phyloP scores from a whole-genome alignment of 2,113 vertebrate species.

The Urocitellus parryii region DNA sequence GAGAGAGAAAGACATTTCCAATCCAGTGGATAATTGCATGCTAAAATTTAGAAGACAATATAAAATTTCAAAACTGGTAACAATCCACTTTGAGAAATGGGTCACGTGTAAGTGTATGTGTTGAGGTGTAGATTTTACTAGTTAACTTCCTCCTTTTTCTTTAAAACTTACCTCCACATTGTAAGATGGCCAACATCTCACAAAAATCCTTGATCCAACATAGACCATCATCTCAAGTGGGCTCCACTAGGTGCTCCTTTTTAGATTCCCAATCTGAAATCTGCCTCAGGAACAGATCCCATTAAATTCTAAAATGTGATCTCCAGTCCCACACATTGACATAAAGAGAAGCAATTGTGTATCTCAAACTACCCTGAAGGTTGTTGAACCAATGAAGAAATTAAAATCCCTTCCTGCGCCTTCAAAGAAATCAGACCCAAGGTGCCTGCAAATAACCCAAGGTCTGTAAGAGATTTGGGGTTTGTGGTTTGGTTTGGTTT shows the following conservation, averaged over 20 bases:
- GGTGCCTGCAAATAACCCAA: neutral
- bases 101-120: neutral
- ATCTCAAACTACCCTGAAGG: neutral
- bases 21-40: slow-evolving; percentile 35
- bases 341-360: neutral
- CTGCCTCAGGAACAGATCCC: neutral
- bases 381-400: neutral
- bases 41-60: slow-evolving; percentile 11
- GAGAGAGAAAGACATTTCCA: neutral
- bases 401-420: neutral
- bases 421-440: neutral
- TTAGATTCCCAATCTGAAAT: neutral
- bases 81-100: neutral
- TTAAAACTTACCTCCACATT: neutral
- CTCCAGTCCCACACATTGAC: slow-evolving; percentile 28
- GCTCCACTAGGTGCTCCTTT: neutral
- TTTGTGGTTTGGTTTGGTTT: neutral
- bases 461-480: neutral
- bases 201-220: neutral
- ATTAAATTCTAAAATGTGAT: neutral
- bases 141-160: neutral
- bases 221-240: neutral
- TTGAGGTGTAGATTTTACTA: neutral
- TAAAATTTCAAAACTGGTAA: neutral
- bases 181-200: neutral